phyloP scores from a whole-genome alignment of 1,140 invertebrate species.

The Coboldia fuscipes region DNA sequence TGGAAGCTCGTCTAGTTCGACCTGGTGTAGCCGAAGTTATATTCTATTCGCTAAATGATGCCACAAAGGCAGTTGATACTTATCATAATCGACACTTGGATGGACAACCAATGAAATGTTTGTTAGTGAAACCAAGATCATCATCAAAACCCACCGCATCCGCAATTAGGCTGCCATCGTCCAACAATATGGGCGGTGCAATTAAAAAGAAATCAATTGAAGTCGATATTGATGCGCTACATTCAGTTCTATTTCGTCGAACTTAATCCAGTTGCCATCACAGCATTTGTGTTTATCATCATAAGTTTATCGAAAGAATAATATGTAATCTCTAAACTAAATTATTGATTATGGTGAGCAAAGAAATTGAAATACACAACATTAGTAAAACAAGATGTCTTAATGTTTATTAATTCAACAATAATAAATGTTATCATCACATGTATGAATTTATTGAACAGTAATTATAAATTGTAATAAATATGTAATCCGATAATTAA shows the following conservation, averaged over 20 bases:
- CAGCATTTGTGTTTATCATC: no score
- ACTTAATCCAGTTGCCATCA: no score
- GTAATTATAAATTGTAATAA: no score
- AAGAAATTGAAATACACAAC: no score
- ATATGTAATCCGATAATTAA: no score
- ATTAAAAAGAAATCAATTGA: conserved; percentile 11
- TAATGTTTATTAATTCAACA: no score
- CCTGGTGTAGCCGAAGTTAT: conserved; percentile 76
- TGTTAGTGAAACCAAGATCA: conserved; percentile 45
- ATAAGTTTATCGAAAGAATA: no score
- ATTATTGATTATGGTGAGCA: no score
- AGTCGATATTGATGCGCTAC: conserved; percentile 9
- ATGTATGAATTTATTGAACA: no score
- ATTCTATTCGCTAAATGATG: conserved; percentile 65
- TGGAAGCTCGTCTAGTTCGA: conserved; percentile 62
- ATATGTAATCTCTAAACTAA: no score
- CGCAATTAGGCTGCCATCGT: conserved; percentile 21
- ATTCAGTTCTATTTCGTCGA: conserved; percentile 8
- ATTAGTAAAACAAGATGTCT: no score
- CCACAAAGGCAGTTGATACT: conserved; percentile 67
- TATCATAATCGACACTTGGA: conserved; percentile 82
- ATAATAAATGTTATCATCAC: no score
- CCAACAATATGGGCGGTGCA: conserved; percentile 11
- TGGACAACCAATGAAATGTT: conserved; percentile 63
- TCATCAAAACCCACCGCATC: conserved; percentile 32